Conservation (phyloP, 2,888 invertebrate species). For the Diogma glabrata region DNA sequence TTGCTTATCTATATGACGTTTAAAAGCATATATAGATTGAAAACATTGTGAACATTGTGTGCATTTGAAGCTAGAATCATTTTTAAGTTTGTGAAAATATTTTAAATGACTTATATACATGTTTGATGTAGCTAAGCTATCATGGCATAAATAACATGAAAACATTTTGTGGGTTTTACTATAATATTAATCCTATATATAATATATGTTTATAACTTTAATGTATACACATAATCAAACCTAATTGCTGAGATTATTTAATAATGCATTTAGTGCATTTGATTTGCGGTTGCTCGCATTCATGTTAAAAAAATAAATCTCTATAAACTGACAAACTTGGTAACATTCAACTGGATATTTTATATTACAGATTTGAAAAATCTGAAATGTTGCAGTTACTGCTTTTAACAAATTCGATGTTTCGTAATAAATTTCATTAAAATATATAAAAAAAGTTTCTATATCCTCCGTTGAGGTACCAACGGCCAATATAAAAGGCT, state of each 20-base stretch:
- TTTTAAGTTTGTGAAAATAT: not conserved
- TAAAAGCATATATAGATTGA: slow-evolving; percentile 1
- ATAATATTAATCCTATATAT: too few relatives aligned
- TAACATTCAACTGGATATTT: not conserved
- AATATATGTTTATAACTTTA: too few relatives aligned
- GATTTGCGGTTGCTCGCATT: not conserved
- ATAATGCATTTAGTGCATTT: not conserved
- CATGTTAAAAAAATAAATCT: not conserved
- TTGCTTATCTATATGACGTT: not conserved
- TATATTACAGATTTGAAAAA: not conserved
- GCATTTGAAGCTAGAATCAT: slow-evolving; percentile 2
- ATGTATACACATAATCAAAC: too few relatives aligned
- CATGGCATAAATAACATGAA: not conserved
- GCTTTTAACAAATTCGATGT: not conserved
- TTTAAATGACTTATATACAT: not conserved
- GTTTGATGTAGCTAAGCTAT: not conserved
- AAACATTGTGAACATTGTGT: slow-evolving; percentile 2
- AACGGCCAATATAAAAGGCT: not conserved
- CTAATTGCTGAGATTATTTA: slow-evolving; percentile 4
- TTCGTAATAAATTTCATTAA: not conserved
- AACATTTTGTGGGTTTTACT: too few relatives aligned
- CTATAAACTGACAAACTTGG: not conserved
- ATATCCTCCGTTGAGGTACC: not conserved
- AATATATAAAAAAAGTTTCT: not conserved
- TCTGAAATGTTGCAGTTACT: not conserved